Evolutionary conservation across 2,888 invertebrate genomes (phyloP).

Genomic region (Netelia virgata): DNA sequence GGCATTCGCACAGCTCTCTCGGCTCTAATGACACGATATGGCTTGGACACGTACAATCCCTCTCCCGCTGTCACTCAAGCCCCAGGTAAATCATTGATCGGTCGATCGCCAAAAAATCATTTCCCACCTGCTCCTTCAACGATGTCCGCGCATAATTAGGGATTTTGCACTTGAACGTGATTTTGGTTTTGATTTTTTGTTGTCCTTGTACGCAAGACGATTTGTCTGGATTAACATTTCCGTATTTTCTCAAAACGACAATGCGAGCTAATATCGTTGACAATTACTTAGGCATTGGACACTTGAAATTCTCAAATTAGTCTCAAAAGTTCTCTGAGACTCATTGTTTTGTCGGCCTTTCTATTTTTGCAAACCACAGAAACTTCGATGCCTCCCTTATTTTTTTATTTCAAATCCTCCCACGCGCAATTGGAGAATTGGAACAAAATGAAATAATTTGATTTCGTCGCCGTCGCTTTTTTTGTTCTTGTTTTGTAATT

Average conservation of each 20-base stretch:
- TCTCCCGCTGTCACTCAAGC: conserved; percentile 81
- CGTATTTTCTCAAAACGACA: not conserved
- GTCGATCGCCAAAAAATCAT: conserved; percentile 77
- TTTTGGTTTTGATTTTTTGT: not conserved
- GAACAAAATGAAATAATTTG: not conserved
- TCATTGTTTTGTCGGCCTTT: not conserved
- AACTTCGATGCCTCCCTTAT: conserved; percentile 10
- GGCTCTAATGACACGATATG: conserved; percentile 85
- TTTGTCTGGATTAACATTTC: not conserved
- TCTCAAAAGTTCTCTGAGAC: no score
- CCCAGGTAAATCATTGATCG: conserved; percentile 81
- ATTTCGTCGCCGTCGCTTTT: not conserved
- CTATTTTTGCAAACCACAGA: not conserved
- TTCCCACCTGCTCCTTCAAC: conserved; percentile 80
- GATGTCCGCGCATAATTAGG: conserved; percentile 79
- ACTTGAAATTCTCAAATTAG: no score
- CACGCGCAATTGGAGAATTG: not conserved
- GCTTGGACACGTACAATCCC: conserved; percentile 83
- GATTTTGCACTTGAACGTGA: not conserved
- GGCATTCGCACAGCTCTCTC: conserved; percentile 86
- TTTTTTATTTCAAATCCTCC: not conserved
- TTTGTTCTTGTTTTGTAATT: not conserved
- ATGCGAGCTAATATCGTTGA: no score
- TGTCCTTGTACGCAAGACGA: not conserved
- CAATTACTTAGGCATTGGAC: no score